Base-by-base conservation (phyloP, 2,888 invertebrate species). In the Andrena marginata region DNA sequence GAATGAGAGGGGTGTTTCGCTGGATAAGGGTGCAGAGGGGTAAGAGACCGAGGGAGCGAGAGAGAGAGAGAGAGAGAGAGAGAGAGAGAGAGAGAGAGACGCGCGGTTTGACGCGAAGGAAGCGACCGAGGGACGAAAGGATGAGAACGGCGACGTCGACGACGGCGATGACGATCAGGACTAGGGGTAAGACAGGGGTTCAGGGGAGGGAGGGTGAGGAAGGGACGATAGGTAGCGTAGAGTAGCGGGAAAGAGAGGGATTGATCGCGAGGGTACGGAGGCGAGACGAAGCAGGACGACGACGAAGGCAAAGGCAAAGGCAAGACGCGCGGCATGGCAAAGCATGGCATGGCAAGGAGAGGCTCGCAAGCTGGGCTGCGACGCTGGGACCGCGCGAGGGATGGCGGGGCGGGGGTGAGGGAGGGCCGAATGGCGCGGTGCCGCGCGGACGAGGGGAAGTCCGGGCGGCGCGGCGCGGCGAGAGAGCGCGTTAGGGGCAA, bases 361-460 rank as follows among this genome's bases (percentile, higher is more conserved):
- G 82, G 73, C 77, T 64, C 75, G 68, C 75, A 76, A 69, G 77
- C 62, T 72, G 80, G 75, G 77, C 26, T 65, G 71, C 71, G 82
- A 26, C 77, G 73, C 48, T 26, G 33, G n/a, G 54, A 72, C 56
- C 65, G 54, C 72, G 49, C 75, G 56, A 31, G 68, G 51, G 68
- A 35, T 67, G 64, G 72, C 29, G 67, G n/a, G 67, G 75, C 72
- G 64, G 77, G 62, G 33, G 6, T 64, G 48, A 59, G 79, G 29
- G 62, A 70, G 78, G 63, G 69, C 80, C 78, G 79, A 84, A 91
- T 85, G 85, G 87, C 80, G 69, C 79, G 85, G 85, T 84, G 84
- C 80, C 80, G 70, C 59, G 49, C 2, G 59, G 74, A 60, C 59
- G 72, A 71, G 64, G 77, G 76, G 74, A 77, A 71, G 67, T 60